Percentiles rank a stretch among this genome's conserved stretches.
phyloP scores from a whole-genome alignment of 2,797 vertebrate genomes.

The Anomalospiza imberbis region DNA sequence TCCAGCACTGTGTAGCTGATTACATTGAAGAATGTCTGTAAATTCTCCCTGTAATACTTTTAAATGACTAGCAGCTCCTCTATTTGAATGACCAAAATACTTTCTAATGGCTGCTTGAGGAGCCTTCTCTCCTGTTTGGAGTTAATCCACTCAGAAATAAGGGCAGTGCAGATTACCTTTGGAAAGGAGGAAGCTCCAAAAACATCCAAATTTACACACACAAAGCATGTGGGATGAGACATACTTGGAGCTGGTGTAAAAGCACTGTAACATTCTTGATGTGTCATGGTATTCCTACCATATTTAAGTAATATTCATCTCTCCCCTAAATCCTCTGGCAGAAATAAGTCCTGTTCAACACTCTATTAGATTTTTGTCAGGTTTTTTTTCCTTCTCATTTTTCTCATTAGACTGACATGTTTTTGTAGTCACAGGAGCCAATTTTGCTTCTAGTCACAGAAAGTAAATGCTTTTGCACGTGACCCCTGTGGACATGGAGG shows the following conservation, averaged over 20 bases:
- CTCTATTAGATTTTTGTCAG: not conserved
- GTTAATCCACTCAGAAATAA: slow-evolving; percentile 21
- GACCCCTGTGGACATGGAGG: not conserved
- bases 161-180: slow-evolving; percentile 4
- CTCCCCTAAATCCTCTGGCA: not conserved
- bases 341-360: not conserved
- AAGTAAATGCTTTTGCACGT: not conserved
- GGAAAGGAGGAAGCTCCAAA: not conserved
- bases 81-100: slow-evolving; percentile 28
- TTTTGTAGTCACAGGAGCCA: not conserved
- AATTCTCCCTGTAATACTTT: slow-evolving; percentile 5
- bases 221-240: not conserved
- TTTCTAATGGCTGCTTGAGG: slow-evolving; percentile 8
- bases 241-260: not conserved
- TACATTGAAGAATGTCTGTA: not conserved
- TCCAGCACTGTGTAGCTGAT: not conserved
- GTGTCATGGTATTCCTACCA: not conserved
- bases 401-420: not conserved
- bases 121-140: not conserved
- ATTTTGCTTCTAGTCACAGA: not conserved
- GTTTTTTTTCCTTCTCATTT: not conserved
- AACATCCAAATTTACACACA: not conserved
- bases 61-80: not conserved
- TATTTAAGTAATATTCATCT: not conserved
- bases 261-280: not conserved